These are phyloP conservation scores for Stomatorhinus walkeri DNA, from an alignment of 2,797 vertebrate species.

Conservation along the genomic window DNA sequence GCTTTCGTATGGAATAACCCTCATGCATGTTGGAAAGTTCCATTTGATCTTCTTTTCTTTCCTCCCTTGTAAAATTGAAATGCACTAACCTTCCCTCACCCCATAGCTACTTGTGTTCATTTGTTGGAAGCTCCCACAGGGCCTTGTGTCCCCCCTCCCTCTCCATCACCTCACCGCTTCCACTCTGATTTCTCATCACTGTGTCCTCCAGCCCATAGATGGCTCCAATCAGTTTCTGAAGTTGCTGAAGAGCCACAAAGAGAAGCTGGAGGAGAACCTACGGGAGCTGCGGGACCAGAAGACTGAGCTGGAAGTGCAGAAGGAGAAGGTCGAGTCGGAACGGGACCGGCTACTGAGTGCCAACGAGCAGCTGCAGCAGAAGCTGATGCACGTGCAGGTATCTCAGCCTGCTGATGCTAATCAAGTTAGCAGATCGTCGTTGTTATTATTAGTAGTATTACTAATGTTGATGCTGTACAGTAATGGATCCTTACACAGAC, in stretches of 20 bases:
- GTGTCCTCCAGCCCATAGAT: slow-evolving; percentile 47
- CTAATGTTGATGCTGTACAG: background rate
- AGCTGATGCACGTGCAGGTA: slow-evolving; percentile 55
- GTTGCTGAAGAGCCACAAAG: slow-evolving; percentile 62
- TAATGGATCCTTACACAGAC: background rate
- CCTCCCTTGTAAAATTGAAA: background rate
- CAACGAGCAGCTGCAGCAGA: slow-evolving; percentile 53
- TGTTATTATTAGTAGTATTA: background rate
- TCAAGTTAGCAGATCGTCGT: background rate
- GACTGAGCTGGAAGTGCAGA: slow-evolving; percentile 58
- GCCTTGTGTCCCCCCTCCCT: background rate
- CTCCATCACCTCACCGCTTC: background rate
- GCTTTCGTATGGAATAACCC: background rate
- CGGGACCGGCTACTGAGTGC: slow-evolving; percentile 46
- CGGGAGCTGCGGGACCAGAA: slow-evolving; percentile 56
- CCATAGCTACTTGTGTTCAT: background rate
- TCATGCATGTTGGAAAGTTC: background rate
- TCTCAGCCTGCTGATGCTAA: no score
- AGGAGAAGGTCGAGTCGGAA: slow-evolving; percentile 51
- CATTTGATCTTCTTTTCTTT: background rate
- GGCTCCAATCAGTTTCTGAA: slow-evolving; percentile 59
- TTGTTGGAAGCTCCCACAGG: background rate
- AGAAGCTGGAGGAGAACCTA: slow-evolving; percentile 61
- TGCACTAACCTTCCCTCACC: background rate
- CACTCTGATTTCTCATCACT: background rate